Conservation (phyloP, 1,140 invertebrate genomes). For the Aphelenchoides besseyi region DNA sequence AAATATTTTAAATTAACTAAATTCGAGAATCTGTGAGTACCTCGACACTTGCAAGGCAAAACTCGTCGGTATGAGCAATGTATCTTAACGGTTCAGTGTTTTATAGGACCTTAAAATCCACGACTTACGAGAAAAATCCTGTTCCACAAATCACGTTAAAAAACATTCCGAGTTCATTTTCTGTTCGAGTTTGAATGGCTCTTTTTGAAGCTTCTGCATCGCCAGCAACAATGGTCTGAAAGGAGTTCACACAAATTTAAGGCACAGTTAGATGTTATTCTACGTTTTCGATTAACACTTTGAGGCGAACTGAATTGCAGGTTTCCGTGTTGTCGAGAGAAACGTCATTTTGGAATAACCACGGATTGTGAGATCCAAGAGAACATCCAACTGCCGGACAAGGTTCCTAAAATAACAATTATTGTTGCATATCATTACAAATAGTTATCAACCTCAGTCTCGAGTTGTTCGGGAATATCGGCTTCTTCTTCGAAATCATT, state of each 20-base stretch:
- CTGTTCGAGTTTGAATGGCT: conserved; percentile 36
- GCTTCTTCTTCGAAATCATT: conserved; percentile 14
- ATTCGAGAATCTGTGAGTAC: not conserved
- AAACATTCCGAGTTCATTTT: conserved; percentile 42
- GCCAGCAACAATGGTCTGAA: conserved; percentile 35
- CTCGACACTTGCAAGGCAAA: too few species aligned
- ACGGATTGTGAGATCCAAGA: conserved; percentile 8
- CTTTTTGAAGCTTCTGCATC: conserved; percentile 45
- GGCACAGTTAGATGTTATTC: not conserved
- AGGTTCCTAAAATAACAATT: too few species aligned
- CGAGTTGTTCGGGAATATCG: conserved; percentile 11
- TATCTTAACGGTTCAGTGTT: too few species aligned
- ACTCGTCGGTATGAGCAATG: conserved; percentile 53
- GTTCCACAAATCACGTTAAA: conserved; percentile 53
- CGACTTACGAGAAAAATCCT: conserved; percentile 51
- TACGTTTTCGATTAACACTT: conserved; percentile 22
- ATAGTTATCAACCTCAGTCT: not conserved
- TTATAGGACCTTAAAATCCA: too few species aligned
- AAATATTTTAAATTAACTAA: conserved; percentile 32
- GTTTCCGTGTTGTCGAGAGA: conserved; percentile 25
- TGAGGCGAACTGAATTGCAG: conserved; percentile 19
- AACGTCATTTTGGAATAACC: conserved; percentile 29
- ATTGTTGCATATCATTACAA: too few species aligned
- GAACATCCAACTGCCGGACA: conserved; percentile 22
- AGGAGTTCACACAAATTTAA: not conserved